A percentile compares a stretch with the other conserved stretches of the same genome.
These are phyloP conservation scores for Bombyx mandarina DNA, from an alignment of 1,140 invertebrate genomes.

Conservation along the genomic window DNA sequence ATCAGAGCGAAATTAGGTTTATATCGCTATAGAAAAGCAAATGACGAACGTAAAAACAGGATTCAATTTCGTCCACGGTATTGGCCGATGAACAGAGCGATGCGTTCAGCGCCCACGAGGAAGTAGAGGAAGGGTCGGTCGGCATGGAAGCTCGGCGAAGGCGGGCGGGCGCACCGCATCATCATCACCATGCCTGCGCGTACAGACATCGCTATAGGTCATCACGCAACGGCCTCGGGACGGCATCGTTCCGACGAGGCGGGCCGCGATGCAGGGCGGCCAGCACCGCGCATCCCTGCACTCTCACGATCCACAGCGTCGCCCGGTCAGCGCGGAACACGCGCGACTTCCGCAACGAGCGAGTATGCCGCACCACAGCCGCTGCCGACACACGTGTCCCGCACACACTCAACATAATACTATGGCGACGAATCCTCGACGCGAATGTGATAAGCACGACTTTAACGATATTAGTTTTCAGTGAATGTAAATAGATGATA, in stretches of 20 bases:
- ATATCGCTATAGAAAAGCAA: neutral
- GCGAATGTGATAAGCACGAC: constrained; percentile 11
- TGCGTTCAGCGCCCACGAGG: constrained; percentile 21
- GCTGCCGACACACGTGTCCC: constrained; percentile 24
- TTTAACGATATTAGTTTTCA: neutral
- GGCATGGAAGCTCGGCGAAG: constrained; percentile 29
- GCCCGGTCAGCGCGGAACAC: constrained; percentile 34
- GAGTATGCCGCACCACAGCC: constrained; percentile 26
- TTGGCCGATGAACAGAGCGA: constrained; percentile 24
- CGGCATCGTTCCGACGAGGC: constrained; percentile 9
- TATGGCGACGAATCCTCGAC: constrained; percentile 9
- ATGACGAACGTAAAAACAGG: neutral
- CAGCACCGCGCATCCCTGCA: constrained; percentile 10
- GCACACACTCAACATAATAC: constrained; percentile 13
- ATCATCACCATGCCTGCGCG: constrained; percentile 53
- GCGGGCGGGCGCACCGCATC: constrained; percentile 38
- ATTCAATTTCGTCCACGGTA: constrained; percentile 15
- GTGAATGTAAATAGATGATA: neutral
- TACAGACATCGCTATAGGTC: constrained; percentile 31
- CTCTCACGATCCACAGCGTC: constrained; percentile 39
- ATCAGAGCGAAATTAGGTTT: neutral
- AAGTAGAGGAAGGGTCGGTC: constrained; percentile 47
- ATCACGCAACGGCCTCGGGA: constrained; percentile 13
- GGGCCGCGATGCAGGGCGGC: constrained; percentile 18
- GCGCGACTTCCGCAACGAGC: constrained; percentile 12